Evolutionary conservation across 2,797 vertebrate species (phyloP), one percentile per base, ranked within the genome.

Genomic region (Simalia tracyae): DNA sequence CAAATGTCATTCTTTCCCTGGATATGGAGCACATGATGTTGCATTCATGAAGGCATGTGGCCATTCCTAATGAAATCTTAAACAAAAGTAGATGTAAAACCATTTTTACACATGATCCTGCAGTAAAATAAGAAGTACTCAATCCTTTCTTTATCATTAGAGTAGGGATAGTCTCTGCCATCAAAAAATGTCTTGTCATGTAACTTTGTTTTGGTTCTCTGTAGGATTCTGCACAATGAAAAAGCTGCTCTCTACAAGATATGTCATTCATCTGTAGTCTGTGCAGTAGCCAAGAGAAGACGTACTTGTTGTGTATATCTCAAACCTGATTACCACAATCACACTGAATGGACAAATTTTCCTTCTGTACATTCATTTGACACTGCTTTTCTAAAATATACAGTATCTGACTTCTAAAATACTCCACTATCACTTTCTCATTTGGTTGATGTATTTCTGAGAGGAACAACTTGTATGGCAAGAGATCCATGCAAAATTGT

Each of bases 161-260:
- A 87, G 68, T 93, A 50, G 8, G 24, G 95, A 91, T 90, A 19
- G 46, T 87, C 11, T 86, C 87, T 50, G 7, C 12, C 92, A 90
- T 90, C 72, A 94, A 96, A 95, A 68, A 59, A 89, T 92, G 93
- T 94, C 89, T 66, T 95, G 1, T 92, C 84, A 84, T 84, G 84
- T 86, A 88, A 46, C 1, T 87, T 95, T 94, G 42, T 93, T 93
- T 64, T 92, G 93, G 31, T 72, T 86, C 86, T 91, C 87, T 93
- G 81, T 87, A 28, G 46, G 89, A 88, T 10, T 42, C 84, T 86
- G 84, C 89, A 76, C 76, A 91, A 36, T 61, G 14, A 46, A 89
- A 91, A 93, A 94, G 42, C 85, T 81, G 22, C 1, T 91, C 93
- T 94, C 93, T 63, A 89, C 50, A 64, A 88, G 90, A 94, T 84